These are phyloP conservation scores for Liparis tanakae DNA, from an alignment of 2,797 vertebrate species.

Conservation along the genomic window DNA sequence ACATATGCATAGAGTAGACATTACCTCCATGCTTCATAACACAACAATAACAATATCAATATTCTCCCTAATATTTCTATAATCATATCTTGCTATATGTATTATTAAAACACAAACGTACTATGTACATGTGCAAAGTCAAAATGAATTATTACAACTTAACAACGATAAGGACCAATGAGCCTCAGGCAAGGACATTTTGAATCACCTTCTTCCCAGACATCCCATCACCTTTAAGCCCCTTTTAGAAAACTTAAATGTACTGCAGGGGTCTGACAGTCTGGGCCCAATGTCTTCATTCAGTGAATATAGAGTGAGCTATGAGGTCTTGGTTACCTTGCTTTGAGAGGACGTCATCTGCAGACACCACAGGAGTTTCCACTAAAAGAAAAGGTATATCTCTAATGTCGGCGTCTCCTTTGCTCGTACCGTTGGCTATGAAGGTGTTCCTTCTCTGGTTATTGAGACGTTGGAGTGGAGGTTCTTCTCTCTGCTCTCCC, in stretches of 20 bases:
- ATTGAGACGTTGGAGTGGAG: background rate
- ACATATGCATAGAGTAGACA: too few relatives aligned
- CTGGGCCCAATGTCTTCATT: background rate
- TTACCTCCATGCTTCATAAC: too few relatives aligned
- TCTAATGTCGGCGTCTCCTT: background rate
- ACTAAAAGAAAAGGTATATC: background rate
- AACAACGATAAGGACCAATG: background rate
- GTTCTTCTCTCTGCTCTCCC: background rate
- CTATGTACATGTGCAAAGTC: too few relatives aligned
- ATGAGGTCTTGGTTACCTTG: slow-evolving; percentile 6
- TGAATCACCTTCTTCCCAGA: background rate
- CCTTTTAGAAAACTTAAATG: background rate
- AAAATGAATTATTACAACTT: too few relatives aligned
- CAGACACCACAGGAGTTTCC: background rate
- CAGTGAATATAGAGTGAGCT: background rate
- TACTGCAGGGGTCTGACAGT: background rate
- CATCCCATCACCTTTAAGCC: background rate
- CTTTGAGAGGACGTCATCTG: background rate
- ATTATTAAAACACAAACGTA: too few relatives aligned
- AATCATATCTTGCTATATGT: too few relatives aligned
- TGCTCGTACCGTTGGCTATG: background rate
- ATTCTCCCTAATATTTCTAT: too few relatives aligned
- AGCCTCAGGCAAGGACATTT: background rate
- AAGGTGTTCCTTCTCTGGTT: background rate
- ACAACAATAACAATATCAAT: too few relatives aligned